phyloP scores from a whole-genome alignment of 2,888 invertebrate genomes.

The Drosophila histrio region DNA sequence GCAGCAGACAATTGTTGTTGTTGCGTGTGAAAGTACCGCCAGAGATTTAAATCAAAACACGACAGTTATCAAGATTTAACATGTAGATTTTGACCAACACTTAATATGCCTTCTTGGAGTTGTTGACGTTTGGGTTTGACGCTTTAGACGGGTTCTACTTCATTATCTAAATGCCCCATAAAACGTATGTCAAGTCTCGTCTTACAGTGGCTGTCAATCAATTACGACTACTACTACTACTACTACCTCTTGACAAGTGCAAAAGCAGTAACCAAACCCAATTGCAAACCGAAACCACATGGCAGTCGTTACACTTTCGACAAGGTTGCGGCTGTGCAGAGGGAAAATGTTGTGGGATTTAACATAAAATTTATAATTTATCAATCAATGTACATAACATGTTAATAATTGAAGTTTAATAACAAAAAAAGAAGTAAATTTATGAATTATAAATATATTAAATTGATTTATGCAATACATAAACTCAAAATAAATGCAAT shows the following conservation, averaged over 20 bases:
- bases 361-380: neutral
- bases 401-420: neutral
- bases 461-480: too few relatives aligned
- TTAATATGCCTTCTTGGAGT: neutral
- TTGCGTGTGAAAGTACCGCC: conserved; percentile 65
- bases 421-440: too few relatives aligned
- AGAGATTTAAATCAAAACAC: conserved; percentile 1
- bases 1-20: conserved; percentile 9
- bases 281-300: conserved; percentile 20
- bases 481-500: too few relatives aligned
- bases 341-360: neutral
- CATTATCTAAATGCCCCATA: conserved; percentile 61
- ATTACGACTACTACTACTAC: too few relatives aligned
- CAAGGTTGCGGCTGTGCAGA: conserved; percentile 1
- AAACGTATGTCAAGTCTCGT: conserved; percentile 56
- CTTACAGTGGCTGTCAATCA: conserved; percentile 74
- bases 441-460: too few relatives aligned
- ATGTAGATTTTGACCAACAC: neutral
- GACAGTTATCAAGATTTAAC: conserved; percentile 36
- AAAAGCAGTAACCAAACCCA: conserved; percentile 26
- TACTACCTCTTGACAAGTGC: conserved; percentile 55
- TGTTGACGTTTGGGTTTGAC: neutral
- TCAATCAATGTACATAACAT: neutral
- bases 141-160: conserved; percentile 7
- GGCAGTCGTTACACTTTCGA: conserved; percentile 4